A percentile compares a stretch with the other conserved stretches of the same genome.
Evolutionary conservation across 2,113 vertebrate genomes (phyloP).

Genomic region (Halichoeres trimaculatus): DNA sequence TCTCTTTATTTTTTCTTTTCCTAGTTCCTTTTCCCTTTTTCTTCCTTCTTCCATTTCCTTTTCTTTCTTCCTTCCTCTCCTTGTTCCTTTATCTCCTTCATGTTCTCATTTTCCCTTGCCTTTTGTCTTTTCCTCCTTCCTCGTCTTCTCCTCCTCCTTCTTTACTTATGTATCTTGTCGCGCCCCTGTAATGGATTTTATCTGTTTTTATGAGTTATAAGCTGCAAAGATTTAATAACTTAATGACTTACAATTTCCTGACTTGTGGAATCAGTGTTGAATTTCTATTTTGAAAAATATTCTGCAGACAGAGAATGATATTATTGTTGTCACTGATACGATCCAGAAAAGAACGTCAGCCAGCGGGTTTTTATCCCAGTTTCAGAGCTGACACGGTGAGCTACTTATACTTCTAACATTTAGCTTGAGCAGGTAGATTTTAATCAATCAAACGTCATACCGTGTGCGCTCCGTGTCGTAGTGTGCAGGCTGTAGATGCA

Average conservation of each 20-base stretch:
- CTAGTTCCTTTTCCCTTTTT: no score
- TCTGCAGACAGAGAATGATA: neutral
- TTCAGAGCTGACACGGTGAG: conserved; percentile 15
- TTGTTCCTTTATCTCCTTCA: no score
- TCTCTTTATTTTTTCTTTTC: no score
- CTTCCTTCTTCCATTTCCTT: no score
- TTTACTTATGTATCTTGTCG: no score
- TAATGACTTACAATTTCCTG: neutral
- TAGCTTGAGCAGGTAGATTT: conserved; percentile 51
- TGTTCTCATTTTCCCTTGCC: no score
- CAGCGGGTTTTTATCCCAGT: neutral
- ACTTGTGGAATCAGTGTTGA: neutral
- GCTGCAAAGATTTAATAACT: no score
- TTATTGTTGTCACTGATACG: neutral
- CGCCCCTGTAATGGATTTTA: no score
- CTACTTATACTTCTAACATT: conserved; percentile 32
- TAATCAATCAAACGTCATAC: conserved; percentile 59
- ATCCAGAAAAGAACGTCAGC: conserved; percentile 10
- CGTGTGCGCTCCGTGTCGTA: conserved; percentile 40
- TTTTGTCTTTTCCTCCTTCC: no score
- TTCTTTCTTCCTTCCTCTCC: no score
- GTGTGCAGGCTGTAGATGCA: conserved; percentile 51
- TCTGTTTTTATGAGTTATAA: no score
- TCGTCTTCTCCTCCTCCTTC: no score
- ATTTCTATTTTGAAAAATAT: neutral